A percentile compares a stretch with the other conserved stretches of the same genome.
phyloP scores from a whole-genome alignment of 1,140 invertebrate genomes.

The Dendrolimus kikuchii region DNA sequence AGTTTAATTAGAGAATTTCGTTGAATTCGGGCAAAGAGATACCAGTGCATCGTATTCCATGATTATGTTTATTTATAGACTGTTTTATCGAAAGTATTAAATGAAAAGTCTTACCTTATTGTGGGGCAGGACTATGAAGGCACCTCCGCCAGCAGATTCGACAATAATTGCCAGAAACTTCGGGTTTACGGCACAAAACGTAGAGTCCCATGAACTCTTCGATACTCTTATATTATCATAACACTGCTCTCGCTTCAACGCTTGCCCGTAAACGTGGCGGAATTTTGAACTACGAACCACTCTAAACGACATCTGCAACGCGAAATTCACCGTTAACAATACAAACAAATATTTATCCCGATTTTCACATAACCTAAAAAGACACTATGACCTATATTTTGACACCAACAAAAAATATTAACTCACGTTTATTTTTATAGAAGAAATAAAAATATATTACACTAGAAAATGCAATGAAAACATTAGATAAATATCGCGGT shows the following conservation, averaged over 20 bases:
- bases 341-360: slow-evolving; percentile 37
- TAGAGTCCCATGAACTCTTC: slow-evolving; percentile 98
- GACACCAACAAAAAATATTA: slow-evolving; percentile 43
- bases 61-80: slow-evolving; percentile 7
- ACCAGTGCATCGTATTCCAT: neutral
- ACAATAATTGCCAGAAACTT: slow-evolving; percentile 99
- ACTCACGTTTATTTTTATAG: slow-evolving; percentile 61
- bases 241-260: slow-evolving; percentile 97
- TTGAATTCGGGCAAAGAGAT: too few species aligned
- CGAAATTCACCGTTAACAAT: slow-evolving; percentile 46
- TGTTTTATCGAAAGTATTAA: slow-evolving; percentile 7
- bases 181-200: slow-evolving; percentile 98
- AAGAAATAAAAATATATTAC: slow-evolving; percentile 53
- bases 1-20: too few species aligned
- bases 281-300: slow-evolving; percentile 97
- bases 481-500: slow-evolving; percentile 62
- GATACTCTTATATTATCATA: slow-evolving; percentile 99
- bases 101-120: slow-evolving; percentile 84
- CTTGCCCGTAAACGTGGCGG: slow-evolving; percentile 98
- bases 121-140: slow-evolving; percentile 97
- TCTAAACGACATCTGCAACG: slow-evolving; percentile 91
- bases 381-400: slow-evolving; percentile 63
- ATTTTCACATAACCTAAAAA: slow-evolving; percentile 63
- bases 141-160: slow-evolving; percentile 97
- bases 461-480: slow-evolving; percentile 60